Percentiles rank a stretch among this genome's conserved stretches.
These are phyloP conservation scores for Tachystola acroxantha DNA, from an alignment of 2,888 invertebrate genomes.

Conservation along the genomic window DNA sequence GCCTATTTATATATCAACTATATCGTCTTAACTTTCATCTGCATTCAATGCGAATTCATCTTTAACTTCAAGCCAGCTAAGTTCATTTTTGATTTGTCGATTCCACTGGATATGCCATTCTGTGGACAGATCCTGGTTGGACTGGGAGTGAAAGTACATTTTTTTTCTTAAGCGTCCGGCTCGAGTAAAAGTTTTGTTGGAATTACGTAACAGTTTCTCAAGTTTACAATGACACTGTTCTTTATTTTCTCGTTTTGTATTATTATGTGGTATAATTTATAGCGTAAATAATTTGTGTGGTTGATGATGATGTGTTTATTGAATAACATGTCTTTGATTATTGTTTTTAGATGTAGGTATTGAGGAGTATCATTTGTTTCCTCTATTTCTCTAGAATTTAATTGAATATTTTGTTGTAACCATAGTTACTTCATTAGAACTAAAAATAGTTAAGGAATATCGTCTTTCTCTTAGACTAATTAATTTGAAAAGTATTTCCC, in stretches of 20 bases:
- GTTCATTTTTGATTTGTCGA: conserved; percentile 18
- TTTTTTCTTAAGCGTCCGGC: conserved; percentile 62
- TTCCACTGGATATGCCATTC: conserved; percentile 26
- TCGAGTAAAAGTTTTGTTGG: conserved; percentile 66
- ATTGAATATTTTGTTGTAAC: too few relatives aligned
- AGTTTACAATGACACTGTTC: conserved; percentile 30
- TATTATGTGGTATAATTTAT: conserved; percentile 19
- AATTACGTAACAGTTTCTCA: conserved; percentile 59
- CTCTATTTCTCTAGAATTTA: too few relatives aligned
- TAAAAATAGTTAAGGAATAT: too few relatives aligned
- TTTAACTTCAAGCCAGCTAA: conserved; percentile 14
- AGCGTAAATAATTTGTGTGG: conserved; percentile 14
- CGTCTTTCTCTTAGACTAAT: too few relatives aligned
- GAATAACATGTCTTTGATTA: too few relatives aligned
- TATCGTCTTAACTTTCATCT: conserved; percentile 15
- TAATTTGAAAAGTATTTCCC: too few relatives aligned
- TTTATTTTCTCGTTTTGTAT: conserved; percentile 25
- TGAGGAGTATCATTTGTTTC: too few relatives aligned
- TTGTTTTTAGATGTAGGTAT: too few relatives aligned
- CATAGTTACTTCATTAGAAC: too few relatives aligned
- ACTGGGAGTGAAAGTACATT: conserved; percentile 66
- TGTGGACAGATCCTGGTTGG: conserved; percentile 18
- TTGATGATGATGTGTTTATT: neutral
- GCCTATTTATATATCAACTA: conserved; percentile 13
- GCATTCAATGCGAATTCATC: conserved; percentile 13